Percentiles rank a stretch among this genome's conserved stretches.
phyloP scores from a whole-genome alignment of 2,888 invertebrate genomes.

The Nemapogon koenigi region DNA sequence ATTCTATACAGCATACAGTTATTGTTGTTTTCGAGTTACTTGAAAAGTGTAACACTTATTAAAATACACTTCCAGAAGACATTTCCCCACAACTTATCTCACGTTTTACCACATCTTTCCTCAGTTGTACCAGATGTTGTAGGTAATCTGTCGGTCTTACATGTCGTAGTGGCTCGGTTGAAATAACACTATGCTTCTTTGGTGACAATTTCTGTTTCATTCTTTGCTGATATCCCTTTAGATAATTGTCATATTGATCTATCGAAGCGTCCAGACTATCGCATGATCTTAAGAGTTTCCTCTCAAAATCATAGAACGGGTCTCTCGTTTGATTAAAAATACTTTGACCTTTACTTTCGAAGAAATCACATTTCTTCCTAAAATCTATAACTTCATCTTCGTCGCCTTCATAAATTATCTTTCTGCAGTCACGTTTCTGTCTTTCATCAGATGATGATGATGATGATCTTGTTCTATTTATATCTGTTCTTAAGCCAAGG shows the following conservation, averaged over 20 bases:
- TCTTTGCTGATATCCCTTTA: constrained; percentile 15
- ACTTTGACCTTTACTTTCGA: constrained; percentile 22
- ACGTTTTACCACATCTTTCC: constrained; percentile 60
- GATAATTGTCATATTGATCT: constrained; percentile 35
- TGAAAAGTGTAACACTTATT: too few species aligned
- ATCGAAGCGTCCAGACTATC: constrained; percentile 33
- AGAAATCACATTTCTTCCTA: constrained; percentile 20
- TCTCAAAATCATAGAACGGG: constrained; percentile 28
- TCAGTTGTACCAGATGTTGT: constrained; percentile 60
- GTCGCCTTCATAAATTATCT: constrained; percentile 17
- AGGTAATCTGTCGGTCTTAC: constrained; percentile 59
- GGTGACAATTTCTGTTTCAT: not conserved
- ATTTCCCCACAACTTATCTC: constrained; percentile 23
- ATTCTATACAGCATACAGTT: too few species aligned
- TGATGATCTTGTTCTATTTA: not conserved
- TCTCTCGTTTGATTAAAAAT: constrained; percentile 14
- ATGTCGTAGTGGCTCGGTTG: constrained; percentile 19
- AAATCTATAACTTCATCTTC: constrained; percentile 20
- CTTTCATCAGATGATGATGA: constrained; percentile 15
- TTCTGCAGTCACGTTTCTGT: constrained; percentile 18
- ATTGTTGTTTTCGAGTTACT: too few species aligned
- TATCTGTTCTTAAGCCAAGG: constrained; percentile 22
- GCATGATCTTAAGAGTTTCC: constrained; percentile 36
- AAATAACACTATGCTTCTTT: not conserved
- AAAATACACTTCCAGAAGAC: constrained; percentile 7